Conservation (phyloP, 2,113 vertebrate genomes). For the Aptenodytes forsteri region DNA sequence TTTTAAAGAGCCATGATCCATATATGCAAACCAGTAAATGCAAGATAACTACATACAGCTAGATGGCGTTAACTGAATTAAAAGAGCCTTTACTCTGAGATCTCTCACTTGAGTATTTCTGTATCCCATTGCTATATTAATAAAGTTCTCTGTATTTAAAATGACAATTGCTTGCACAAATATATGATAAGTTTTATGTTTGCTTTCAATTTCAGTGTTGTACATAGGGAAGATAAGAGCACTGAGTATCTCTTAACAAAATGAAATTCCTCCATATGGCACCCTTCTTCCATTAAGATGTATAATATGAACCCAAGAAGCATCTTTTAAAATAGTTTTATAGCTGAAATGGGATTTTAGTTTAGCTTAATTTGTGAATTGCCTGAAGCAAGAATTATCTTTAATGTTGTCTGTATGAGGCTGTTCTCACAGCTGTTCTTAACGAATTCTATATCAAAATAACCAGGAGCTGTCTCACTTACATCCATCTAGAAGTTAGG, state of each 20-base stretch:
- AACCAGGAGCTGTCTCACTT: conserved; percentile 26
- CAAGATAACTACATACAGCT: not conserved
- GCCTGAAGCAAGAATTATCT: conserved; percentile 51
- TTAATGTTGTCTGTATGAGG: conserved; percentile 19
- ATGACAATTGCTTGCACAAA: conserved; percentile 14
- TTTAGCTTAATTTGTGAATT: conserved; percentile 60
- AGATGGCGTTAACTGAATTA: not conserved
- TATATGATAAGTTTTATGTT: not conserved
- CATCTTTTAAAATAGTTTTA: conserved; percentile 38
- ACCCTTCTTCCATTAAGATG: conserved; percentile 22
- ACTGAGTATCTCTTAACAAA: not conserved
- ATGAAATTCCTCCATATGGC: conserved; percentile 41
- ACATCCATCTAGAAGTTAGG: not conserved
- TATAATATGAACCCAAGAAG: conserved; percentile 29
- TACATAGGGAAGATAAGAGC: not conserved
- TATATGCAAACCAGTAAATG: not conserved
- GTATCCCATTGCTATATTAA: not conserved
- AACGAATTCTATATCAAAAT: conserved; percentile 38
- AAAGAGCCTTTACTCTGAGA: not conserved
- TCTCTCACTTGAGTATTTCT: not conserved
- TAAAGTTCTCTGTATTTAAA: conserved; percentile 47
- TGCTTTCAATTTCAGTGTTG: not conserved
- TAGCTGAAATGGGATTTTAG: conserved; percentile 36
- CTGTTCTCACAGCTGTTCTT: conserved; percentile 27
- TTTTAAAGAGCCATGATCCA: not conserved